Evolutionary conservation across 2,113 vertebrate species (phyloP).

Genomic region (Tympanuchus pallidicinctus): DNA sequence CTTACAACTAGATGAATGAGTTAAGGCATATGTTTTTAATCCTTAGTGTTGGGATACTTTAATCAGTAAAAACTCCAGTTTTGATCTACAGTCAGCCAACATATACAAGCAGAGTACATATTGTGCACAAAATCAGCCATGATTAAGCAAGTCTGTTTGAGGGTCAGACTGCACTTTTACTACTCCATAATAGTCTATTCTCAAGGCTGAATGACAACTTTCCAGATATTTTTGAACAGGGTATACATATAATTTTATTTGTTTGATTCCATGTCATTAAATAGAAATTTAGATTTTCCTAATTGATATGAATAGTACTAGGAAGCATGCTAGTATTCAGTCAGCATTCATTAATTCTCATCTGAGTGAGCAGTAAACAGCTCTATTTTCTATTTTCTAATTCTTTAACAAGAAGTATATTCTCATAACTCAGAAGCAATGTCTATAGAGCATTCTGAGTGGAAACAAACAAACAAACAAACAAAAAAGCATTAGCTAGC

Average conservation of each 20-base stretch:
- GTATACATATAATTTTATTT: background rate
- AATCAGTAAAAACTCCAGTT: constrained; percentile 60
- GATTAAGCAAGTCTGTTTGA: constrained; percentile 4
- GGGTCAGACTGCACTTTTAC: background rate
- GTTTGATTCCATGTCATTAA: background rate
- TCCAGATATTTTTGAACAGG: background rate
- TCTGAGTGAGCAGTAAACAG: background rate
- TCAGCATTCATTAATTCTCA: background rate
- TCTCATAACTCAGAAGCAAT: background rate
- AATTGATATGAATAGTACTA: background rate
- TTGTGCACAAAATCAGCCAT: background rate
- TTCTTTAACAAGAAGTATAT: background rate
- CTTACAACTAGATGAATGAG: constrained; percentile 50
- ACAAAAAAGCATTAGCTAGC: background rate
- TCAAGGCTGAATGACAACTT: background rate
- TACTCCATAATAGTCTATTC: background rate
- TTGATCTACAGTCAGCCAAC: constrained; percentile 23
- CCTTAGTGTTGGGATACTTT: constrained; percentile 20
- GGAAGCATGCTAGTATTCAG: fast-evolving
- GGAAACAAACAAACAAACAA: no score
- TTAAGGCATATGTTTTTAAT: constrained; percentile 56
- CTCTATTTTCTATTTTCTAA: background rate
- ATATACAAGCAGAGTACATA: background rate
- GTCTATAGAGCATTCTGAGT: background rate
- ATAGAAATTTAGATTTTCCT: constrained; percentile 2